Base-by-base conservation (phyloP, 1,140 invertebrate species). In the Monochamus saltuarius region DNA sequence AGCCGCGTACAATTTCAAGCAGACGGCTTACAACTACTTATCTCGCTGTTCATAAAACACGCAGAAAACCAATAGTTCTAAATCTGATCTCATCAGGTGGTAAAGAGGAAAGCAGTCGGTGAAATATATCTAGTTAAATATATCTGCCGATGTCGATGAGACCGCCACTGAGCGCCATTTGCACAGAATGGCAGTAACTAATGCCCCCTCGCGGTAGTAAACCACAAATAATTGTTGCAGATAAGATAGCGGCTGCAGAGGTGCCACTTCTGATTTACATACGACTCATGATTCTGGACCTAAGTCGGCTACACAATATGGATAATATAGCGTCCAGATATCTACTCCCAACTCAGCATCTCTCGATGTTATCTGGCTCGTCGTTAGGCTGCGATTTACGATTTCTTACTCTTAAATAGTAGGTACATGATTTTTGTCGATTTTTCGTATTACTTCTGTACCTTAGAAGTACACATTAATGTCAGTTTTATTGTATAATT, bases 201-300 rank as follows among this genome's bases (percentile, higher is more conserved):
- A 68, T 68, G 66, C 64, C 59, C 55, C 52, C 62, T 63, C 29
- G 36, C 49, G 50, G 65, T 57, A 66, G 64, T 70, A 70, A 70
- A 70, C 59, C 66, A 66, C 66, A 57, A 70, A 70, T 70, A 70
- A 70, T 70, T 70, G 68, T 70, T 66, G 56, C 36, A 65, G 68
- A 70, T 70, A 70, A 70, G 68, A 70, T 68, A 68, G 64, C 61
- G 61, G 59, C 64, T 56, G 64, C 50, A 37, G 60, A 66, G 67
- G 67, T 68, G 67, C 57, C 67, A 68, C 52, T 57, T 61, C 61
- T 64, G 67, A 66, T 66, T 66, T 66, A 64, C 64, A 66, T 68
- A 66, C 42, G 49, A 52, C 22, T 61, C 62, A 61, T 61, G 59
- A 47, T 57, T 57, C 42, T 61, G 58, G 55, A 39, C 19, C 50